A percentile compares a stretch with the other conserved stretches of the same genome.
Evolutionary conservation across 2,113 vertebrate genomes (phyloP).

Genomic region (Zapus hudsonius): DNA sequence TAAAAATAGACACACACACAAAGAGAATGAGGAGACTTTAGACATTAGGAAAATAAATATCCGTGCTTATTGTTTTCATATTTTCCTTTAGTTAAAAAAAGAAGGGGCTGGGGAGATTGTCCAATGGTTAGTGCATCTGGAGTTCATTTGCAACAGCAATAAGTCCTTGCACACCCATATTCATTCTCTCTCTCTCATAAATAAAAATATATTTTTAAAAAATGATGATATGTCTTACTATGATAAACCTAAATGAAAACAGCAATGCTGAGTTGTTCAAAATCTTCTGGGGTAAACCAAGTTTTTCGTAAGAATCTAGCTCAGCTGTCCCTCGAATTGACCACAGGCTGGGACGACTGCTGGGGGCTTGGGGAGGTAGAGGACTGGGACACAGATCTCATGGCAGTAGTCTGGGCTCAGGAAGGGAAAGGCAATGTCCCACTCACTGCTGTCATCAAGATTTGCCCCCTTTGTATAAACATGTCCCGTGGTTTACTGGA

Average conservation of each 20-base stretch:
- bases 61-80: neutral
- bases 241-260: neutral
- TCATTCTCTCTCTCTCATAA: too few relatives aligned
- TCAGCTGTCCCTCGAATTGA: neutral
- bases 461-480: neutral
- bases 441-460: neutral
- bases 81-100: conserved; percentile 29
- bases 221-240: neutral
- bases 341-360: neutral
- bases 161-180: too few relatives aligned
- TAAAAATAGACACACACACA: neutral
- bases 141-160: too few relatives aligned
- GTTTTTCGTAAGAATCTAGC: neutral
- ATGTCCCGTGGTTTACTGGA: neutral
- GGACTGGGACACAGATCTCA: neutral
- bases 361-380: neutral
- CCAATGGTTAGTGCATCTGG: neutral
- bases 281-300: neutral
- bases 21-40: neutral
- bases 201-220: too few relatives aligned
- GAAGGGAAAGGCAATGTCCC: neutral
- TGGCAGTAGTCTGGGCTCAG: neutral
- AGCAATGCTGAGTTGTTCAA: neutral
- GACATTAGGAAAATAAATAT: conserved; percentile 16
- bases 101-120: too few relatives aligned